A percentile compares a stretch with the other conserved stretches of the same genome.
Evolutionary conservation across 2,113 vertebrate species (phyloP).

Genomic region (Manacus vitellinus): DNA sequence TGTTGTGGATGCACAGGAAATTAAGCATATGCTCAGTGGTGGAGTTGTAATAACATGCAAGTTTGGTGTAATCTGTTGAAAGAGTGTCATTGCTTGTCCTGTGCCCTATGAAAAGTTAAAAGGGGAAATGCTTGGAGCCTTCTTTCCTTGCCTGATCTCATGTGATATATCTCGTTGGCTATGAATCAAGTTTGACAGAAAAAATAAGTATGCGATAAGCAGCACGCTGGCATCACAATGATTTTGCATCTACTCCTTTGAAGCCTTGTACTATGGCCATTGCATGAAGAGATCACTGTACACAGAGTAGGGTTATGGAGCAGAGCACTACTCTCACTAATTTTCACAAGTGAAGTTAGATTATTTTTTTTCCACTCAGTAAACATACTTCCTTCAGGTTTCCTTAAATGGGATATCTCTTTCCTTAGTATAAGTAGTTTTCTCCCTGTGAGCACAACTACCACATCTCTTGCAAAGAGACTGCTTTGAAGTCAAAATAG

Average conservation of each 20-base stretch:
- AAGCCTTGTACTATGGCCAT: not conserved
- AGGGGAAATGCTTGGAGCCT: not conserved
- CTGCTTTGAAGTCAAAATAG: constrained; percentile 11
- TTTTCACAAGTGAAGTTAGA: not conserved
- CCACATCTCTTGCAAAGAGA: not conserved
- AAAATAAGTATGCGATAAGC: not conserved
- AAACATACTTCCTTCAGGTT: not conserved
- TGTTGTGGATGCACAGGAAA: constrained; percentile 25
- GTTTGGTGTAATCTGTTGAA: constrained; percentile 11
- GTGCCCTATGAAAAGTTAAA: not conserved
- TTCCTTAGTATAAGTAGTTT: not conserved
- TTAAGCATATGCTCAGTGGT: constrained; percentile 42
- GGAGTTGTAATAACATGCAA: constrained; percentile 32
- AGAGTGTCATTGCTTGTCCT: not conserved
- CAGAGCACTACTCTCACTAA: not conserved
- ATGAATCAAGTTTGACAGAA: not conserved
- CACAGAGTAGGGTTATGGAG: not conserved
- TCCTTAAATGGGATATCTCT: not conserved
- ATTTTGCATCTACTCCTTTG: not conserved
- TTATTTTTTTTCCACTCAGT: not conserved
- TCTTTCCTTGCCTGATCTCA: not conserved
- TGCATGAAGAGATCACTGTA: not conserved
- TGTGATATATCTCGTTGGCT: not conserved
- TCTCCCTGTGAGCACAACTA: not conserved
- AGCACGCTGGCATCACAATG: not conserved